Percentiles rank a stretch among this genome's conserved stretches.
Conservation (phyloP, 2,797 vertebrate genomes). For the Silurus lanzhouensis region DNA sequence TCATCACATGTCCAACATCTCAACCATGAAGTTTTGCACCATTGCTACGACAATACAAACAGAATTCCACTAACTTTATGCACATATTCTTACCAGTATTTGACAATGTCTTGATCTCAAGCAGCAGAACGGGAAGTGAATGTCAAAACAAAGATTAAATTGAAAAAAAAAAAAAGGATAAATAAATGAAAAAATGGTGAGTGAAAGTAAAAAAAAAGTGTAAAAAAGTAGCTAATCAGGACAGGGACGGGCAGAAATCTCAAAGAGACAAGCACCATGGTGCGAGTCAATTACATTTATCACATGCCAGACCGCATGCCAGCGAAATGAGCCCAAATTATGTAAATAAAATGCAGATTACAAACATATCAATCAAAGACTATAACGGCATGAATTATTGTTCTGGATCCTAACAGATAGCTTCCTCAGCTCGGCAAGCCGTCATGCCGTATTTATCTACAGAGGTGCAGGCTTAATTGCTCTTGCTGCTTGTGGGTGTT, state of each 20-base stretch:
- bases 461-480: constrained; percentile 60
- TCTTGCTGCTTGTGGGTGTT: constrained; percentile 49
- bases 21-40: too few species aligned
- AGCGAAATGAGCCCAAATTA: constrained; percentile 55
- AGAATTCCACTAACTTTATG: too few species aligned
- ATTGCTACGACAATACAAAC: too few species aligned
- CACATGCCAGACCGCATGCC: constrained; percentile 57
- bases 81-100: neutral
- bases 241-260: constrained; percentile 28
- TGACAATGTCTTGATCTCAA: neutral
- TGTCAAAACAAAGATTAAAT: neutral
- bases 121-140: neutral
- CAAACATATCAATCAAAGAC: constrained; percentile 65
- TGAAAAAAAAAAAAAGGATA: neutral
- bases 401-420: constrained; percentile 57
- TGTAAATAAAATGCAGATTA: constrained; percentile 67
- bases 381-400: constrained; percentile 60
- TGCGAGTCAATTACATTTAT: constrained; percentile 57
- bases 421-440: constrained; percentile 52
- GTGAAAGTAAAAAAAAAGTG: neutral
- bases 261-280: constrained; percentile 38
- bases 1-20: too few species aligned
- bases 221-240: neutral
- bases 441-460: constrained; percentile 60
- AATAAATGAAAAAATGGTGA: neutral